Evolutionary conservation across 2,113 vertebrate genomes (phyloP).

Genomic region (Carettochelys insculpta): DNA sequence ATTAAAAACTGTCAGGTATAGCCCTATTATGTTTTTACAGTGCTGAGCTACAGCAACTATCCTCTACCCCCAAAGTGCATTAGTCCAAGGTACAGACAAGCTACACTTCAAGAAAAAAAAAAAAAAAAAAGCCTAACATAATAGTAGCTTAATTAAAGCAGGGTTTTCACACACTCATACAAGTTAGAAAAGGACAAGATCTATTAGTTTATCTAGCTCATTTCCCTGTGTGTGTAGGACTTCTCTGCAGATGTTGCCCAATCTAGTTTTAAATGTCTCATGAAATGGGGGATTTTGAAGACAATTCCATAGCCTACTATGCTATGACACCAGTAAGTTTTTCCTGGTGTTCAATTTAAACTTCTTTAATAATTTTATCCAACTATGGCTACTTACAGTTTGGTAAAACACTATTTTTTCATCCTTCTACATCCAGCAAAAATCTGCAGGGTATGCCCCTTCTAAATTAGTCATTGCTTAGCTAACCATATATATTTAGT

Average conservation of each 20-base stretch:
- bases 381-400: background rate
- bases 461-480: background rate
- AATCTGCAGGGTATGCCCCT: background rate
- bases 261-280: background rate
- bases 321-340: background rate
- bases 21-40: background rate
- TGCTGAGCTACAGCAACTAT: background rate
- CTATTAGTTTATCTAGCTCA: background rate
- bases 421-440: background rate
- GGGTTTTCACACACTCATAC: background rate
- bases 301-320: background rate
- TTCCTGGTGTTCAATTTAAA: background rate
- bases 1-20: background rate
- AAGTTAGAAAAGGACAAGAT: background rate
- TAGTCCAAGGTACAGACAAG: background rate
- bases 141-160: background rate
- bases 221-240: background rate
- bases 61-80: background rate
- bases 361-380: background rate
- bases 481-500: background rate
- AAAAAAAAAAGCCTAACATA: background rate
- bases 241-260: background rate
- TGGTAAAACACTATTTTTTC: accelerated
- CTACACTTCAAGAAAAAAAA: background rate
- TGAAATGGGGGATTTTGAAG: accelerated